Conservation (phyloP, 2,888 invertebrate genomes). For the Serripes groenlandicus region DNA sequence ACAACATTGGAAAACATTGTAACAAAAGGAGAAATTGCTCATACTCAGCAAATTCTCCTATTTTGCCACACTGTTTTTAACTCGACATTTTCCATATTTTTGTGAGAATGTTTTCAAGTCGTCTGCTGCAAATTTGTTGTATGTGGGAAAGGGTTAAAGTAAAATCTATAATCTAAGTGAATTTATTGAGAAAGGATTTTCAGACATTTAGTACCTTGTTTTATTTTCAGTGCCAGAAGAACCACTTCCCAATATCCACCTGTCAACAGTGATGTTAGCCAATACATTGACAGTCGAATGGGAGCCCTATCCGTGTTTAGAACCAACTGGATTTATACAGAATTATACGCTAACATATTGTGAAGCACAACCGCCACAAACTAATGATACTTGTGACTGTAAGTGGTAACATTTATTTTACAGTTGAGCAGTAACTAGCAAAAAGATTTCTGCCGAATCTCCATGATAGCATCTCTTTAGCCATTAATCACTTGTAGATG, state of each 20-base stretch:
- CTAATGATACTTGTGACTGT: constrained; percentile 21
- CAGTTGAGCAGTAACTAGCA: not conserved
- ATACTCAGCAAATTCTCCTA: not conserved
- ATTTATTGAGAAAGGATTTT: no score
- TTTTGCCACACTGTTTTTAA: not conserved
- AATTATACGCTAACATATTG: constrained; percentile 11
- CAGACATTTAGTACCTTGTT: not conserved
- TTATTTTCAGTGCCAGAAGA: constrained; percentile 1
- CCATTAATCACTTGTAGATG: no score
- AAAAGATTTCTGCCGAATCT: no score
- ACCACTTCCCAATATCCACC: constrained; percentile 6
- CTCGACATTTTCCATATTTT: not conserved
- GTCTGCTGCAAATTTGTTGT: not conserved
- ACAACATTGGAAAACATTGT: not conserved
- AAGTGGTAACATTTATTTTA: not conserved
- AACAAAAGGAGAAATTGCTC: not conserved
- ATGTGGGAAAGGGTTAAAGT: not conserved
- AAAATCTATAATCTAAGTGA: no score
- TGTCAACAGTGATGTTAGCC: constrained; percentile 2
- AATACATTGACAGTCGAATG: constrained; percentile 17
- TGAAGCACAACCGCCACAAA: not conserved
- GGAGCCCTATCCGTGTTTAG: constrained; percentile 4
- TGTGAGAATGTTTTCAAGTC: not conserved
- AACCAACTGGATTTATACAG: constrained; percentile 3
- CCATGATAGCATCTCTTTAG: no score